phyloP scores from a whole-genome alignment of 2,797 vertebrate genomes.

The Taeniopygia guttata region DNA sequence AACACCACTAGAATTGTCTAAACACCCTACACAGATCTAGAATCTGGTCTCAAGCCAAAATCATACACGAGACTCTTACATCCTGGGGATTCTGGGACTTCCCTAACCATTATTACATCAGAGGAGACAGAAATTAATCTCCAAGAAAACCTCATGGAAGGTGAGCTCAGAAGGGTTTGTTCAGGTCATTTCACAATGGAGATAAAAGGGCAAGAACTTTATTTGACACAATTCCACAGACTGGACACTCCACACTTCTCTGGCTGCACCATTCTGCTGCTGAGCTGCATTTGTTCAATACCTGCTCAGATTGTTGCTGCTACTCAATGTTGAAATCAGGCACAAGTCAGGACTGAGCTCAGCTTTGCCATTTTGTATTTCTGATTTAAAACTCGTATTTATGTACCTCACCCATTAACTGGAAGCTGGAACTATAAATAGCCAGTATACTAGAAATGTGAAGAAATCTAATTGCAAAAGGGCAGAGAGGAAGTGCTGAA shows the following conservation, averaged over 20 bases:
- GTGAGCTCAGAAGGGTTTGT: background rate
- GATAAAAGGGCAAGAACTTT: background rate
- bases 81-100: background rate
- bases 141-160: background rate
- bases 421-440: constrained; percentile 29
- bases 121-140: background rate
- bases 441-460: constrained; percentile 17
- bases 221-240: background rate
- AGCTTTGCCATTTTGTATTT: background rate
- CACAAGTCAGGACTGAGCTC: background rate
- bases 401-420: constrained; percentile 1
- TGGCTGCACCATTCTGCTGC: background rate
- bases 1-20: background rate
- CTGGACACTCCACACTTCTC: background rate
- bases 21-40: background rate
- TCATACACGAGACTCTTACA: background rate
- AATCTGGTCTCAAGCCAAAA: background rate
- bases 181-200: background rate
- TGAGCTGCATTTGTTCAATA: background rate
- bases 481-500: constrained; percentile 8
- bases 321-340: background rate
- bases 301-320: background rate
- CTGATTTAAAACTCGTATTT: background rate
- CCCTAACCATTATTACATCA: background rate
- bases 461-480: constrained; percentile 57